These are phyloP conservation scores for Acanthochromis polyacanthus DNA, from an alignment of 2,113 vertebrate species.

Conservation along the genomic window DNA sequence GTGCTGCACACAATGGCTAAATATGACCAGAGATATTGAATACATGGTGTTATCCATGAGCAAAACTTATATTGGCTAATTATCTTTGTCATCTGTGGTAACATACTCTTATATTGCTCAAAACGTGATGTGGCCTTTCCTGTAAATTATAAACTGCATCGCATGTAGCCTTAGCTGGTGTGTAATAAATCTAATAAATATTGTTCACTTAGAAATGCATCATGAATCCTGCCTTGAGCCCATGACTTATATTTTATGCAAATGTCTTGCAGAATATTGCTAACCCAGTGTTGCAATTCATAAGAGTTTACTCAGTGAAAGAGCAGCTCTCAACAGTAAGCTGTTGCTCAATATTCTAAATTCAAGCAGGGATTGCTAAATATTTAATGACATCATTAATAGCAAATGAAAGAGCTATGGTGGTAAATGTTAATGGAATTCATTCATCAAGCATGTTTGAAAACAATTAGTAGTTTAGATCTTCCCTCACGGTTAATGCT, in stretches of 20 bases:
- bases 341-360: constrained; percentile 9
- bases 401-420: constrained; percentile 30
- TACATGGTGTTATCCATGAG: too few species aligned
- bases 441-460: constrained; percentile 62
- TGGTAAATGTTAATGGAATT: constrained; percentile 60
- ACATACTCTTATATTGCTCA: too few species aligned
- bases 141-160: too few species aligned
- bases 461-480: constrained; percentile 61
- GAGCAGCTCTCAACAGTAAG: constrained; percentile 2
- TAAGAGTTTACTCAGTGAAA: not conserved
- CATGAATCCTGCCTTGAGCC: not conserved
- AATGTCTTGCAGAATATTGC: not conserved
- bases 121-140: too few species aligned
- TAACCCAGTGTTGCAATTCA: not conserved
- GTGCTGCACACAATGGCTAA: too few species aligned
- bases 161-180: too few species aligned
- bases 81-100: too few species aligned
- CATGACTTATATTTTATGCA: constrained; percentile 16
- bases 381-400: constrained; percentile 44
- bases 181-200: too few species aligned
- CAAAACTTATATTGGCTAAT: too few species aligned
- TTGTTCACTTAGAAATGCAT: too few species aligned
- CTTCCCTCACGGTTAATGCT: constrained; percentile 56
- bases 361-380: not conserved
- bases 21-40: too few species aligned